Percentiles rank a stretch among this genome's conserved stretches.
These are phyloP conservation scores for Drosophila phalerata DNA, from an alignment of 2,888 invertebrate species.

Conservation along the genomic window DNA sequence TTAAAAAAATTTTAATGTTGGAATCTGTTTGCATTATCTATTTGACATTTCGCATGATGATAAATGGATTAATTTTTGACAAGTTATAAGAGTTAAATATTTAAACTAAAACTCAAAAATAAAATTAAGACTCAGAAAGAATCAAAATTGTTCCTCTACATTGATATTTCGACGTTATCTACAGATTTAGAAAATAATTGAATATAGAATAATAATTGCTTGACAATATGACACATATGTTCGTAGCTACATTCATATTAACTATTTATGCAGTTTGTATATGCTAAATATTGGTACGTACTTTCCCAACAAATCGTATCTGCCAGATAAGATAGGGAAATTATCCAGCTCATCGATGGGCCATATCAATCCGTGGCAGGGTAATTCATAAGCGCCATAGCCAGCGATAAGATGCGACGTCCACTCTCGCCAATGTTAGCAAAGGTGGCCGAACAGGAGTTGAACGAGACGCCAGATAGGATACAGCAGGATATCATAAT, in stretches of 20 bases:
- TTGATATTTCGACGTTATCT: too few relatives aligned
- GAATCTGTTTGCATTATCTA: too few relatives aligned
- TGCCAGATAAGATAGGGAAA: constrained; percentile 65
- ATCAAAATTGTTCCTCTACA: too few relatives aligned
- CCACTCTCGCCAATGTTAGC: constrained; percentile 76
- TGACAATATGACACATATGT: background rate
- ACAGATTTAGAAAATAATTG: too few relatives aligned
- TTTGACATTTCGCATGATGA: too few relatives aligned
- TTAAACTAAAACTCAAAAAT: too few relatives aligned
- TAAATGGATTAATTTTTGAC: too few relatives aligned
- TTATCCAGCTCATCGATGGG: constrained; percentile 34
- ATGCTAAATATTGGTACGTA: constrained; percentile 29
- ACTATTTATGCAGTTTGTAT: constrained; percentile 15
- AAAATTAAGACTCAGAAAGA: too few relatives aligned
- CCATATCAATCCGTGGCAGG: constrained; percentile 17
- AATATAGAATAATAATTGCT: background rate
- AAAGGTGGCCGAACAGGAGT: constrained; percentile 84
- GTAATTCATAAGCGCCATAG: constrained; percentile 43
- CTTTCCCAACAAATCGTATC: constrained; percentile 47
- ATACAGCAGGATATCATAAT: constrained; percentile 85
- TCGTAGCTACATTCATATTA: constrained; percentile 13
- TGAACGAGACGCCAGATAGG: constrained; percentile 86
- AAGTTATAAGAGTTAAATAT: too few relatives aligned
- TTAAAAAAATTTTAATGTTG: too few relatives aligned
- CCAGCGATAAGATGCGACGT: constrained; percentile 71